Conservation (phyloP, 2,888 invertebrate genomes). For the Catocala nupta region DNA sequence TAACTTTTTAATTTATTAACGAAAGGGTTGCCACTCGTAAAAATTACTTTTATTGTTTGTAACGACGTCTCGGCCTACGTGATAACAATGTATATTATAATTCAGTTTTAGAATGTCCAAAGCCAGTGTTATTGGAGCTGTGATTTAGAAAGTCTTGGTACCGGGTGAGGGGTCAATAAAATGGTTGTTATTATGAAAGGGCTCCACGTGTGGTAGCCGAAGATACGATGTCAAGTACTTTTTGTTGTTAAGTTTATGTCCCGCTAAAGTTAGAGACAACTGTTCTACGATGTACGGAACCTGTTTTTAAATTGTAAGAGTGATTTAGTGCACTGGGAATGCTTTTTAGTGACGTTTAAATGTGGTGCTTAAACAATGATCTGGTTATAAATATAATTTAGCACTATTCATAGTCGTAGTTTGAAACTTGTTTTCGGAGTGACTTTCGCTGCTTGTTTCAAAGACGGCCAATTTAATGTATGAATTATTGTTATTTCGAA, state of each 20-base stretch:
- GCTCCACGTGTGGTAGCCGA: conserved; percentile 69
- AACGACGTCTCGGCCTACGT: conserved; percentile 86
- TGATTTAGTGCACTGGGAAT: conserved; percentile 84
- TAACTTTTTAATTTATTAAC: conserved; percentile 86
- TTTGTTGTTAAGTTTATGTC: conserved; percentile 77
- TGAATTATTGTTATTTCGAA: too few species aligned
- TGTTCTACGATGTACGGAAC: conserved; percentile 65
- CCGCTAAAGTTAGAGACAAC: conserved; percentile 78
- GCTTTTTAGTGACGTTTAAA: conserved; percentile 72
- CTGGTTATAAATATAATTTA: conserved; percentile 68
- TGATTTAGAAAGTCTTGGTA: conserved; percentile 14
- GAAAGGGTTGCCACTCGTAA: conserved; percentile 84
- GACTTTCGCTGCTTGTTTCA: conserved; percentile 15
- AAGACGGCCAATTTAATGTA: neutral
- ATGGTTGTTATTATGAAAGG: conserved; percentile 47
- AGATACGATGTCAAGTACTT: conserved; percentile 79
- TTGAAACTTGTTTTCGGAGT: conserved; percentile 31
- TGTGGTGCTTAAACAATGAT: conserved; percentile 72
- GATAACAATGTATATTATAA: conserved; percentile 84
- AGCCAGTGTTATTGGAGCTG: conserved; percentile 58
- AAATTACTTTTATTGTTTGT: conserved; percentile 87
- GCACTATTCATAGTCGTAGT: conserved; percentile 27
- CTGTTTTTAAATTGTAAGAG: conserved; percentile 71
- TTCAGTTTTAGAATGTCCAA: conserved; percentile 67
- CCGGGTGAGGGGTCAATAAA: conserved; percentile 31